Conservation (phyloP, 1,140 invertebrate genomes). For the Brachionus manjavacas region DNA sequence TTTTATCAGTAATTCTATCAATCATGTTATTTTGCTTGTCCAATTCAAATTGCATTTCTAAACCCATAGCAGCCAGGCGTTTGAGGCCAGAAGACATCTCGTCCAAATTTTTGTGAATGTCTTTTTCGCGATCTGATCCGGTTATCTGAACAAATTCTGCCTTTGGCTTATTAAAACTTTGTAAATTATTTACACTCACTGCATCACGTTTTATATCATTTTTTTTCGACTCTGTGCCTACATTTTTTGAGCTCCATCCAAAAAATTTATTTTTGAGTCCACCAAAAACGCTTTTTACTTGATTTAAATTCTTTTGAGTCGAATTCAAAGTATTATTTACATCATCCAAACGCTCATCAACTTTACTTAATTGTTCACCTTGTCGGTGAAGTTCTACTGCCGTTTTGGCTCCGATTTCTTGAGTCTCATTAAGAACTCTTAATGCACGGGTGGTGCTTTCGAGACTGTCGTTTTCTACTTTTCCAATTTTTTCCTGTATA, state of each 20-base stretch:
- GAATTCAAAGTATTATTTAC: conserved; percentile 20
- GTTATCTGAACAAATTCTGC: conserved; percentile 32
- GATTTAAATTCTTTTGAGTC: conserved; percentile 38
- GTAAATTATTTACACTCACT: conserved; percentile 9
- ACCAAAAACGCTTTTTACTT: conserved; percentile 41
- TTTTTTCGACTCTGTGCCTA: not conserved
- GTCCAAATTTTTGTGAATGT: conserved; percentile 38
- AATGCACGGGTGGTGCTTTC: conserved; percentile 4
- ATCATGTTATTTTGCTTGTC: conserved; percentile 24
- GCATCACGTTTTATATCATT: not conserved
- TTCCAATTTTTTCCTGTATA: conserved; percentile 36
- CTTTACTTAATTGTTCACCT: conserved; percentile 20
- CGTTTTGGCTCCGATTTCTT: conserved; percentile 27
- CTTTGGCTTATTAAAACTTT: not conserved
- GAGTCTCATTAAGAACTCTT: not conserved
- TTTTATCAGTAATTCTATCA: not conserved
- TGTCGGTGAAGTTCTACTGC: not conserved
- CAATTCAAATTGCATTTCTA: conserved; percentile 36
- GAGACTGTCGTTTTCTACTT: conserved; percentile 34
- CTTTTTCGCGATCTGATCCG: conserved; percentile 36
- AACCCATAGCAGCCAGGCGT: not conserved
- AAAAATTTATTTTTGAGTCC: conserved; percentile 40
- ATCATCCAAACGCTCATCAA: not conserved
- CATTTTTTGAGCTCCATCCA: not conserved
- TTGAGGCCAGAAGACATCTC: conserved; percentile 29